Base-by-base conservation (phyloP, 2,113 vertebrate genomes). In the Xiphias gladius region DNA sequence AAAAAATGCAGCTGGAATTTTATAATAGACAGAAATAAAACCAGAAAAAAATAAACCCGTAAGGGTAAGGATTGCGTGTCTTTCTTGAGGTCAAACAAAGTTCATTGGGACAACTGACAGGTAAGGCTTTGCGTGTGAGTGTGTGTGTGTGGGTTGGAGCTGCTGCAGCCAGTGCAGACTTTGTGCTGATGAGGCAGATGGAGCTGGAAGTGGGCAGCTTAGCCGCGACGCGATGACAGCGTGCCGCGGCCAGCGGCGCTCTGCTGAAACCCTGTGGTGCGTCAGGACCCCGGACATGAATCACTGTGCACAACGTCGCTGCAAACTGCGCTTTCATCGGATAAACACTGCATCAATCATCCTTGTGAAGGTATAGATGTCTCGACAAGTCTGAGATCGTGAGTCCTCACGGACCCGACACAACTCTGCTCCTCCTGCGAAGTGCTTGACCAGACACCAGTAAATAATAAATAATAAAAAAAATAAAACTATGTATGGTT, bases 101-200 rank as follows among this genome's bases (percentile, higher is more conserved):
- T 85, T 79, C 68, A 74, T 67, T 5, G 50, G 82, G 76, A 68
- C 30, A 30, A 73, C 73, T 1, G 63, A 85, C 62, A 72, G 69
- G 64, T 57, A 30, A 46, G 35, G 64, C 43, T 72, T 32, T 70
- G 55, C 41, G 82, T 39, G 4, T 35, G 22, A 16, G 30, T 63
- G 32, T 63, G 61, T 39, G 61, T 30, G 66, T 67, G 58, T 41
- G 48, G 37, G 76, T 35, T 26, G 10, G 32, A 64, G 16, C 54
- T 11, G 82, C 76, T 76, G 75, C 83, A 71, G 75, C 79, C 85
- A 14, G 83, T 14, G 62, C 77, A 69, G 76, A 86, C 69, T 32
- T 75, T 89, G 82, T 88, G 87, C 87, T 87, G 87, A 87, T 48
- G 78, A 83, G 62, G 84, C 86, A 77, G 71, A 63, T 43, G 24